Base-by-base conservation (phyloP, 2,113 vertebrate species). In the Alexandromys fortis region DNA sequence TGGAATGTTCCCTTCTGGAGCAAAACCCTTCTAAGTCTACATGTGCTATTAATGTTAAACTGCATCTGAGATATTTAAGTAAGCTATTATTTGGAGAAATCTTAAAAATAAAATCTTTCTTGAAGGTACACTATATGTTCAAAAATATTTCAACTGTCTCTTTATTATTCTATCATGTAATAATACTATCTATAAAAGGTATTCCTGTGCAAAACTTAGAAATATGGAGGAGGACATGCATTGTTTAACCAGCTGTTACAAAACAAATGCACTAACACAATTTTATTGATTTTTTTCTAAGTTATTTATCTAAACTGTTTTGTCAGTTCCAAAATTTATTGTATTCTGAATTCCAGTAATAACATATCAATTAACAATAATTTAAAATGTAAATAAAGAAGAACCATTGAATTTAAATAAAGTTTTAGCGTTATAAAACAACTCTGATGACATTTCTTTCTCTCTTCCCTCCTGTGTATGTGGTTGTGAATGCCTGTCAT, bases 211-310 rank as follows among this genome's bases (percentile, higher is more conserved):
- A 98, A 98, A 97, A 70, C 90, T 96, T 93, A 95, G 94, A 96
- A 96, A 1, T 93, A 79, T 81, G 49, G 82, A 97, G 93, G 94
- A 97, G 96, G 86, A 86, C 88, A 75, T 96, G 52, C 90, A 96
- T 97, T 98, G 95, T 98, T 98, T 97, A 98, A 98, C 91, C 89
- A 97, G 97, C 95, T 96, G 92, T 86, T 55, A 28, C 97, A 98
- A 98, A 97, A 98, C 97, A 97, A 98, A 97, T 94, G 65, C 14
- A 91, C 96, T 28, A 96, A 96, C 81, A 97, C 45, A 91, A 89
- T 97, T 98, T 97, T 98, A 98, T 97, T 96, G 87, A 97, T 96
- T 97, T 96, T 89, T 96, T 90, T 72, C 90, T 33, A 63, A 98
- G 94, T 97, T 97, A 95, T 91, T 98, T 98, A 97, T 94, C 86